Base-by-base conservation (phyloP, 2,113 vertebrate genomes). In the Heterotis niloticus region DNA sequence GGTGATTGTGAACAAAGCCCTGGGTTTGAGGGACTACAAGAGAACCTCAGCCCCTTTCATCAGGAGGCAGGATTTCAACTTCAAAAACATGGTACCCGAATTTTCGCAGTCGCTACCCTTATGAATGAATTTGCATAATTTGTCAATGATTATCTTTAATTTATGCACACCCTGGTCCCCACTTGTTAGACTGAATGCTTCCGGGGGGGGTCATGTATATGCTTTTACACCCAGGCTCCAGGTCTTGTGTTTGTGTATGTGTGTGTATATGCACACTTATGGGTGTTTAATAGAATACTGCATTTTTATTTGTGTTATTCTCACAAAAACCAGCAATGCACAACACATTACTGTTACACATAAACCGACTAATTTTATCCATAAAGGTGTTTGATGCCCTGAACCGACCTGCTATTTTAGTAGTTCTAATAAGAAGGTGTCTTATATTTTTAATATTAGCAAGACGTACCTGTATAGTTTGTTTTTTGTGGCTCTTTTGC, bases 51-150 rank as follows among this genome's bases (percentile, higher is more conserved):
- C 34, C 51, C 16, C 23, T 57, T 79, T 80, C 78, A 59, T 57
- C 52, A 44, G 26, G 44, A 57, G 51, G 71, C 78, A 74, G 16
- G 70, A 82, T 85, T 83, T 86, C 71, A 83, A 84, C 81, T 81
- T 86, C 79, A 85, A 85, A 85, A 85, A 81, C 80, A 67, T 81
- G 84, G 68, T 68, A 82, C 82, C 80, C 79, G 67, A 17, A 78
- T 78, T 69, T 52, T 75, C 85, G 84, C 82, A 81, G 75, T 81
- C 67, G 87, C 84, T 86, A 86, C 83, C 84, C 79, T 62, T 78
- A 84, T 18, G 91, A 90, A 92, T 92, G 90, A 74, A 92, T 91
- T 89, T 86, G 87, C 90, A 92, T 91, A 91, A 90, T 90, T 92
- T 91, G 86, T 84, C 84, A 81, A 80, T 88, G 90, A 92, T 92